These are phyloP conservation scores for Gryllus longicercus DNA, from an alignment of 2,888 invertebrate species.

Conservation along the genomic window DNA sequence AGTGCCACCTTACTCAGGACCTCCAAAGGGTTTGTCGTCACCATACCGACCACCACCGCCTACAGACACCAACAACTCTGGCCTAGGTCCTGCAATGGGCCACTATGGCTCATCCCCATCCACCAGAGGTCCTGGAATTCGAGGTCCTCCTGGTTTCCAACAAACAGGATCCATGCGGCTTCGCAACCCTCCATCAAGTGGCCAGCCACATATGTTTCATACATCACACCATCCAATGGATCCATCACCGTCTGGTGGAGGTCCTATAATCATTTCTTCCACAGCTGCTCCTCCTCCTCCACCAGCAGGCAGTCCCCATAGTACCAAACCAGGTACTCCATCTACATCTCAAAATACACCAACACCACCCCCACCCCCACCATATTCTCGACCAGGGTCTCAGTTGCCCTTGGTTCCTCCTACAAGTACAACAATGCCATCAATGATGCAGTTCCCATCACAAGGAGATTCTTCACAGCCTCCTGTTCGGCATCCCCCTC, in stretches of 20 bases:
- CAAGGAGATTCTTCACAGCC: conserved; percentile 22
- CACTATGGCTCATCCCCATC: not conserved
- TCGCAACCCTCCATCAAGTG: conserved; percentile 42
- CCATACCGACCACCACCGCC: conserved; percentile 38
- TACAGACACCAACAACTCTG: conserved; percentile 36
- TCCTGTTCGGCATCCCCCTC: conserved; percentile 23
- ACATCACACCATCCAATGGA: conserved; percentile 52
- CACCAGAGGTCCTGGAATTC: conserved; percentile 18
- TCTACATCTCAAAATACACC: conserved; percentile 44
- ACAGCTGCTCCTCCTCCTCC: conserved; percentile 40
- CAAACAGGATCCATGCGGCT: conserved; percentile 44
- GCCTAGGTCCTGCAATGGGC: conserved; percentile 27
- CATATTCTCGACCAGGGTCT: conserved; percentile 33
- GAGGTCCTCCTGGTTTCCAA: conserved; percentile 20
- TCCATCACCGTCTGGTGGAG: conserved; percentile 55
- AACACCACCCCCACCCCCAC: conserved; percentile 45
- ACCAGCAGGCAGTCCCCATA: conserved; percentile 47
- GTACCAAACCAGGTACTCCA: conserved; percentile 30
- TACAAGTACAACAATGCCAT: conserved; percentile 24
- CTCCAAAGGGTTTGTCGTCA: conserved; percentile 2
- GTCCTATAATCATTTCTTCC: conserved; percentile 48
- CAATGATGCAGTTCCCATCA: conserved; percentile 32
- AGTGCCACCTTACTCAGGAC: not conserved
- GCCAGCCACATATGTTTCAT: conserved; percentile 47
- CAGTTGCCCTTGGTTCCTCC: conserved; percentile 41